Conservation (phyloP, 37 sponge, comb jelly and placozoan genomes). For the Tethya wilhelma region DNA sequence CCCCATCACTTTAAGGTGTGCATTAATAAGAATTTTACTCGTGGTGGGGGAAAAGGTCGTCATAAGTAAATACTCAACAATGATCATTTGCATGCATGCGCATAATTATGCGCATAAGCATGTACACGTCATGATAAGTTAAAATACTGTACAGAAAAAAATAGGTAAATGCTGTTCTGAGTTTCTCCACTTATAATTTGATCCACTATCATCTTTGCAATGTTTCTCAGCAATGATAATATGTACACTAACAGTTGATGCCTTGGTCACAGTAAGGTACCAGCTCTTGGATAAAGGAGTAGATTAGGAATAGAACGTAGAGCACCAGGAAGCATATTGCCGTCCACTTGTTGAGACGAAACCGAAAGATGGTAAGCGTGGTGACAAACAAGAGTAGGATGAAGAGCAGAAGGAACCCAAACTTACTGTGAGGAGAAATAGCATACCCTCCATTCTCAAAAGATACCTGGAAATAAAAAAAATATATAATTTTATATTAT, state of each 20-base stretch:
- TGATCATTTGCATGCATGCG: no score
- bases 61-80: no score
- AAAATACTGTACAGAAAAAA: neutral
- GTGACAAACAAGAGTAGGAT: slow-evolving; percentile 66
- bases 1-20: neutral
- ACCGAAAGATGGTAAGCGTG: slow-evolving; percentile 53
- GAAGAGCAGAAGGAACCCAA: slow-evolving; percentile 77
- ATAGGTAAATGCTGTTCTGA: neutral
- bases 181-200: neutral
- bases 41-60: no score
- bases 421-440: slow-evolving; percentile 76
- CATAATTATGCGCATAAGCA: no score
- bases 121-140: no score
- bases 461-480: no score
- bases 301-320: slow-evolving; percentile 71
- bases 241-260: slow-evolving; percentile 46
- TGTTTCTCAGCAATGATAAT: no score
- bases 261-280: slow-evolving; percentile 57
- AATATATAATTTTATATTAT: neutral
- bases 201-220: neutral
- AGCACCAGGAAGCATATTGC: slow-evolving; percentile 67
- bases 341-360: slow-evolving; percentile 72
- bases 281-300: slow-evolving; percentile 62
- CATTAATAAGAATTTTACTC: neutral
- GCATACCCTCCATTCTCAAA: slow-evolving; percentile 21